Base-by-base conservation (phyloP, 2,888 invertebrate species). In the Drosophila lacicola region DNA sequence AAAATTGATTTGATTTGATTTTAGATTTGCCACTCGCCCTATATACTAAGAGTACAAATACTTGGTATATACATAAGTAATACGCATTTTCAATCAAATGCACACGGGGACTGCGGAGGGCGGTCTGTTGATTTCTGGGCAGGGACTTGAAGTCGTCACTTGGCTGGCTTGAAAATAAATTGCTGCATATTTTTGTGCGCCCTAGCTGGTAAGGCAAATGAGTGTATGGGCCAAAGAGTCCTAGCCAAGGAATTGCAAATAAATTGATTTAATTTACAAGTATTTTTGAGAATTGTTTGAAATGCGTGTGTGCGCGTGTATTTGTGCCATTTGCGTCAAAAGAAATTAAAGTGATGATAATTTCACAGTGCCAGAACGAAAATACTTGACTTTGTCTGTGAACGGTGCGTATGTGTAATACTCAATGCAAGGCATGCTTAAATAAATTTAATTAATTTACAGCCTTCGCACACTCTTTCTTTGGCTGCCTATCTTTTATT, bases 1-100 rank as follows among this genome's bases (percentile, higher is more conserved):
- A 80, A 84, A 84, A 84, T 84, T 84, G 80, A 84, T 84, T 84
- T 87, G 87, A 84, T 84, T 84, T 84, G 85, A 87, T 84, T 84
- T 84, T 82, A 87, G 84, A 87, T 87, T 84, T 87, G 80, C 85
- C 82, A 80, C 78, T 78, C 88, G 80, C 72, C 75, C 74, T 70
- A 71, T 70, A 79, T 70, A 63, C 63, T 39, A 55, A 57, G 46
- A 39, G 56, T 36, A 70, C 64, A 71, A 70, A 77, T 68, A 54
- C 68, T 70, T 56, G 74, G 60, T 72, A 72, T 74, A 75, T 73
- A 76, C 64, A 86, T 77, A 74, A 87, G 82, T 77, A 84, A 80
- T 80, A 84, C 84, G 81, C 66, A 73, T 87, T 84, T 85, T 85
- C 85, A 85, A 88, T 85, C 82, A 80, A 74, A 70, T 74, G 65